Percentiles rank a stretch among this genome's conserved stretches.
phyloP scores from a whole-genome alignment of 2,888 invertebrate genomes.

The Heliconius hortense region DNA sequence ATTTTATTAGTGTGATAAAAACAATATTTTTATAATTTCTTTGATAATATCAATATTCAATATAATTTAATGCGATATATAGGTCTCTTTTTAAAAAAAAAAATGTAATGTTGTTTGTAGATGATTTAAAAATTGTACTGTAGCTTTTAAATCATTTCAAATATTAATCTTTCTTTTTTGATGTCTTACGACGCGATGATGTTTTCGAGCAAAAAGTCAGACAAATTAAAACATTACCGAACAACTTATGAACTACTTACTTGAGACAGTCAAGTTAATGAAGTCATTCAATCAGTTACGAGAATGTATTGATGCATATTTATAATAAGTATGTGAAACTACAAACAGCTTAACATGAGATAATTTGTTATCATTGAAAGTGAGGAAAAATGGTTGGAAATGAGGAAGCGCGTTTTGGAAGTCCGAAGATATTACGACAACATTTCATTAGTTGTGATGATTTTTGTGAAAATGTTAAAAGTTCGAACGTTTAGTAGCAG shows the following conservation, averaged over 20 bases:
- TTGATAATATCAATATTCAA: constrained; percentile 13
- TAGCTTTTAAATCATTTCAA: constrained; percentile 31
- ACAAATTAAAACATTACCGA: constrained; percentile 4
- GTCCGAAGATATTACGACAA: constrained; percentile 7
- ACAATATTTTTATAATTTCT: constrained; percentile 14
- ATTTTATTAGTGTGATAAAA: constrained; percentile 7
- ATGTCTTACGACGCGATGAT: not conserved
- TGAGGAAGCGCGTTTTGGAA: constrained; percentile 18
- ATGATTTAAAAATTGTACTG: constrained; percentile 21
- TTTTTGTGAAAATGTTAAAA: not conserved
- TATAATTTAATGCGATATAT: constrained; percentile 12
- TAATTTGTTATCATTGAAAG: constrained; percentile 7
- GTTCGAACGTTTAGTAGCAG: constrained; percentile 3
- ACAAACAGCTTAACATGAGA: constrained; percentile 20
- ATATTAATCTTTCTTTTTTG: constrained; percentile 5
- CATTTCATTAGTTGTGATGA: not conserved
- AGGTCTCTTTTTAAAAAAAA: not conserved
- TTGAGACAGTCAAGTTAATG: not conserved
- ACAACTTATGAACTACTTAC: constrained; percentile 17
- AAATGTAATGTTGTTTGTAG: constrained; percentile 19
- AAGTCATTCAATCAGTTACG: constrained; percentile 11
- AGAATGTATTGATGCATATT: constrained; percentile 5
- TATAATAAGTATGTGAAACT: constrained; percentile 13
- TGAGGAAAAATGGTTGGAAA: constrained; percentile 1
- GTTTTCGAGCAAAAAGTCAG: not conserved